phyloP scores from a whole-genome alignment of 2,888 invertebrate species.

The Tromatobia lineatoria region DNA sequence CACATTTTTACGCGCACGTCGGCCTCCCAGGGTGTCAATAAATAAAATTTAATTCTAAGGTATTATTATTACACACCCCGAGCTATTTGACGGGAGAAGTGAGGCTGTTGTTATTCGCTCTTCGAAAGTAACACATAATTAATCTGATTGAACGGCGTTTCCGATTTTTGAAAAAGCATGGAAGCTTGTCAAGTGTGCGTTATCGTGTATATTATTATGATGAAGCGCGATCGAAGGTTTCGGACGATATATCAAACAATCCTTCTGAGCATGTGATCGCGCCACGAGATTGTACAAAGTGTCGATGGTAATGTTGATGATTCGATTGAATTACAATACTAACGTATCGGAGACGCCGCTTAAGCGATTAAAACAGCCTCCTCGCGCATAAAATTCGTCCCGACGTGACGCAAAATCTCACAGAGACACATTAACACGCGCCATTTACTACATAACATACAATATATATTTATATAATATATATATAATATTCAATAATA shows the following conservation, averaged over 20 bases:
- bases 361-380: slow-evolving; percentile 46
- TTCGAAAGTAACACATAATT: slow-evolving; percentile 29
- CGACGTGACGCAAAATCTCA: slow-evolving; percentile 81
- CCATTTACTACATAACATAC: slow-evolving; percentile 84
- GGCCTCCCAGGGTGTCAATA: slow-evolving; percentile 80
- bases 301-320: slow-evolving; percentile 61
- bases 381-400: slow-evolving; percentile 43
- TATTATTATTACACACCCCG: slow-evolving; percentile 78
- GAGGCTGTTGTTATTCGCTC: slow-evolving; percentile 67
- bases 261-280: slow-evolving; percentile 72
- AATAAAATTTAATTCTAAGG: slow-evolving; percentile 81
- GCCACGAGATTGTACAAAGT: slow-evolving; percentile 69
- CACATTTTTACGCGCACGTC: slow-evolving; percentile 75
- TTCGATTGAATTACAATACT: slow-evolving; percentile 35
- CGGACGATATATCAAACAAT: slow-evolving; percentile 59
- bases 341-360: slow-evolving; percentile 46
- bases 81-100: slow-evolving; percentile 61
- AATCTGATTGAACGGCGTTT: slow-evolving; percentile 14
- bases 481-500: slow-evolving; percentile 75
- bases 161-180: slow-evolving; percentile 49
- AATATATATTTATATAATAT: slow-evolving; percentile 83
- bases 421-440: slow-evolving; percentile 83
- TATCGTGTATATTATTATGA: slow-evolving; percentile 49
- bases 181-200: slow-evolving; percentile 74
- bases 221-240: slow-evolving; percentile 64